Base-by-base conservation (phyloP, 1,140 invertebrate species). In the Neodiprion pinetum region DNA sequence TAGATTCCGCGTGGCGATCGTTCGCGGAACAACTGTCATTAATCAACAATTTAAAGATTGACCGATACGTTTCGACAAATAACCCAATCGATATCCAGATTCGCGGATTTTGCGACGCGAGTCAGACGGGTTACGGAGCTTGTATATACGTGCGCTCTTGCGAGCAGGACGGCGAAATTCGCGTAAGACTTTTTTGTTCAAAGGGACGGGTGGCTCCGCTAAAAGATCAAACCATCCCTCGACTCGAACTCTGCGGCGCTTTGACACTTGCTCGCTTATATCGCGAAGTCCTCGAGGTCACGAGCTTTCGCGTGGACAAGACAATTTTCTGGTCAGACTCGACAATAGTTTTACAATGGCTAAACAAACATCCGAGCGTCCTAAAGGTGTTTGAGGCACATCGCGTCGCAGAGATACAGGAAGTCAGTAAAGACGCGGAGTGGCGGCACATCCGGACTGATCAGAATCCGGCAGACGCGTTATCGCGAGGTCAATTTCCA, bases 181-280 rank as follows among this genome's bases (percentile, higher is more conserved):
- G 17, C 23, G 7, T 69, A 1, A 21, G 67, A 69, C 7, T 69
- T 3, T 69, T 14, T 3, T 65, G 61, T 3, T 65, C 17, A 17
- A 65, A 65, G 17, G 61, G 61, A 14, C 61, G 17, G 2, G 67
- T 74, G 2, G 65, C 72, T 40, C 66, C 72, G 21, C 48, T 74
- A 47, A 70, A 74, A 9, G 48, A 28, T 67, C 74, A 70, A 40
- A 75, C 74, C 47, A 72, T 72, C 61, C 74, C 74, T 28, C 74
- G 71, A 14, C 74, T 75, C 21, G 74, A 75, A 72, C 71, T 75
- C 47, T 72, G 74, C 74, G 74, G 70, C 23, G 74, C 74, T 9
- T 67, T 75, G 40, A 75, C 40, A 71, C 71, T 72, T 12, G 53
- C 74, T 50, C 74, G 74, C 68, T 67, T 72, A 50, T 75, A 75